A percentile compares a stretch with the other conserved stretches of the same genome.
Evolutionary conservation across 2,797 vertebrate species (phyloP).

Genomic region (Micromesistius poutassou): DNA sequence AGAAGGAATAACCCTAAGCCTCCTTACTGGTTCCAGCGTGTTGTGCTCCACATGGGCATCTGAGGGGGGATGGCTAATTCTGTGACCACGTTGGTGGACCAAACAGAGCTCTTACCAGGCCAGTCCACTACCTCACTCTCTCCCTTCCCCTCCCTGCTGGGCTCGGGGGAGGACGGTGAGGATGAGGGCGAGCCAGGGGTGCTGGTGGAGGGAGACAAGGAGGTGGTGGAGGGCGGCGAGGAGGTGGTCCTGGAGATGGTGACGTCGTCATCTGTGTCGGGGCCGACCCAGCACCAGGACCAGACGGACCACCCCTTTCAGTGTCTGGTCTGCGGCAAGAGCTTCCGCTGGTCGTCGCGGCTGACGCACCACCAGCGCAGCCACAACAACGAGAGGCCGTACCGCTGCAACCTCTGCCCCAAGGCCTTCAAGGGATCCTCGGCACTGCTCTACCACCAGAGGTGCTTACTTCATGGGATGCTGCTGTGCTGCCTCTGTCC

Average conservation of each 20-base stretch:
- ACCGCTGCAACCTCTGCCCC: constrained; percentile 87
- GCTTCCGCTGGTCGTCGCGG: constrained; percentile 86
- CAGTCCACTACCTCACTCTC: constrained; percentile 69
- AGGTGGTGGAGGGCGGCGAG: constrained; percentile 55
- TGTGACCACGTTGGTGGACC: constrained; percentile 73
- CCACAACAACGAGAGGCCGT: constrained; percentile 81
- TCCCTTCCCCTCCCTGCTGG: constrained; percentile 73
- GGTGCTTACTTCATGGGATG: constrained; percentile 50
- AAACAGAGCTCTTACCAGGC: constrained; percentile 71
- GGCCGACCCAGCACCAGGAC: constrained; percentile 67
- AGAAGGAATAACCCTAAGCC: constrained; percentile 38
- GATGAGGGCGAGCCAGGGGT: constrained; percentile 62
- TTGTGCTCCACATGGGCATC: constrained; percentile 12
- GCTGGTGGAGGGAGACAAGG: constrained; percentile 62
- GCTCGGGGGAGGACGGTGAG: constrained; percentile 72
- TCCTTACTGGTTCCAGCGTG: constrained; percentile 26
- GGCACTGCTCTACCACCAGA: constrained; percentile 85
- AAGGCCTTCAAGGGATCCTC: constrained; percentile 94
- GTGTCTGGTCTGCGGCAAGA: constrained; percentile 86
- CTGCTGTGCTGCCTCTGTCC: too few species aligned
- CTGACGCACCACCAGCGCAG: constrained; percentile 84
- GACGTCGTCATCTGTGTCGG: constrained; percentile 52
- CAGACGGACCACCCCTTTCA: constrained; percentile 82
- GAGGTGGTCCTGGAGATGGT: constrained; percentile 73
- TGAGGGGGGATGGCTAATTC: constrained; percentile 72